These are phyloP conservation scores for Pinctada fucata DNA, from an alignment of 2,888 invertebrate species.

Conservation along the genomic window DNA sequence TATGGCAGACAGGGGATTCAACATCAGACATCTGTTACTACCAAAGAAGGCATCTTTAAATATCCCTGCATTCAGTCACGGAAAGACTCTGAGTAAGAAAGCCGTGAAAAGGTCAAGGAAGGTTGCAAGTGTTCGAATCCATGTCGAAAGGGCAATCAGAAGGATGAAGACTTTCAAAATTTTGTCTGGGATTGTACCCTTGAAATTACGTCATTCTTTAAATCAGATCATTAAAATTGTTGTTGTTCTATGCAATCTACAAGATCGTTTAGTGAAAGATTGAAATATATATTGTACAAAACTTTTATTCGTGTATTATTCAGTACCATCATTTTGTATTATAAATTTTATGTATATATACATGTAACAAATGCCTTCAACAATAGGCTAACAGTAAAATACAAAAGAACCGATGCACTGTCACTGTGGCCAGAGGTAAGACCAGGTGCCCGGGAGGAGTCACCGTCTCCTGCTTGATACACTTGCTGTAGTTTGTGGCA, in stretches of 20 bases:
- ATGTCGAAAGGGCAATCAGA: too few relatives aligned
- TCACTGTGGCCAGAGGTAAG: too few relatives aligned
- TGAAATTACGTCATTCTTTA: neutral
- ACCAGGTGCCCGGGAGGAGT: too few relatives aligned
- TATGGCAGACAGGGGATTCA: slow-evolving; percentile 22
- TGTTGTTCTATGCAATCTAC: slow-evolving; percentile 10
- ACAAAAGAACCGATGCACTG: too few relatives aligned
- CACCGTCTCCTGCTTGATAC: too few relatives aligned
- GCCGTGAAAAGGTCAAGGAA: neutral
- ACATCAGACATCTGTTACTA: neutral
- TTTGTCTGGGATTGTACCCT: neutral
- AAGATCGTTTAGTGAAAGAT: slow-evolving; percentile 7
- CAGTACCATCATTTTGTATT: too few relatives aligned
- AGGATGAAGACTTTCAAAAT: neutral
- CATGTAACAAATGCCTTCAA: too few relatives aligned
- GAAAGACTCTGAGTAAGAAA: slow-evolving; percentile 1
- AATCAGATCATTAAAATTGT: slow-evolving; percentile 7
- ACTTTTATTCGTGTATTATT: too few relatives aligned
- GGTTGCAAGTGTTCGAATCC: slow-evolving; percentile 8
- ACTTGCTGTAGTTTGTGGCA: too few relatives aligned
- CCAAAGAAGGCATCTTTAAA: slow-evolving; percentile 6
- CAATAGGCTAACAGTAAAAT: too few relatives aligned
- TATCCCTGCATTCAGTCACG: slow-evolving; percentile 16
- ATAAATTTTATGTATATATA: too few relatives aligned
- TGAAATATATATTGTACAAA: neutral